Base-by-base conservation (phyloP, 2,797 vertebrate genomes). In the Myoxocephalus aenaeus region DNA sequence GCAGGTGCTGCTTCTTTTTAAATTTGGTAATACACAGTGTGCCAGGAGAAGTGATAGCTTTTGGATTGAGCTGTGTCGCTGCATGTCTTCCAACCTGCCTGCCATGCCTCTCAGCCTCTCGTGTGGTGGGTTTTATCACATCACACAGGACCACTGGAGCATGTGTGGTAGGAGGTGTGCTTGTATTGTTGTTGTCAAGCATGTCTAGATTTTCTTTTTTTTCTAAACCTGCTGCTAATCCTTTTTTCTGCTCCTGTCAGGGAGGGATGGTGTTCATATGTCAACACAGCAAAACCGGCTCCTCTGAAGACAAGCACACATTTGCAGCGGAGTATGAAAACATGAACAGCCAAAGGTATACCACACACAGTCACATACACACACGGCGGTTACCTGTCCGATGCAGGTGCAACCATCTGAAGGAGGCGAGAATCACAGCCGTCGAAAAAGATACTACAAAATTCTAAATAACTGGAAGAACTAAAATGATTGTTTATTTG, bases 111-210 rank as follows among this genome's bases (percentile, higher is more conserved):
- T 79, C 66, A 74, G 81, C 42, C 74, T 57, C 59, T 18, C 15
- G 46, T 70, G 77, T 80, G 76, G 85, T 85, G 79, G 25, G 86
- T 90, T 84, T 87, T 85, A 88, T 92, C 90, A 87, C 83, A 84
- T 92, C 86, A 87, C 81, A 86, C 44, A n/a, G 54, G 79, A 59
- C 80, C 78, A 80, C 18, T 87, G 77, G 62, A 89, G 87, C 87
- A 82, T 90, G 86, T 84, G 79, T n/a, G 67, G 58, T 70, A 58
- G 73, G 70, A 88, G 77, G 74, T 86, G 78, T 81, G 73, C 74
- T 84, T 79, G 86, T 83, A 65, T 81, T 90, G 83, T 90, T 90
- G 86, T 89, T 92, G 87, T 93, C 87, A 84, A 87, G 85, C 82
- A 75, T 80, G 91, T 89, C 84, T 71, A 27, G 51, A 42, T 58